Evolutionary conservation across 2,797 vertebrate species (phyloP), one percentile per base, ranked within the genome.

Genomic region (Limnodromus scolopaceus): DNA sequence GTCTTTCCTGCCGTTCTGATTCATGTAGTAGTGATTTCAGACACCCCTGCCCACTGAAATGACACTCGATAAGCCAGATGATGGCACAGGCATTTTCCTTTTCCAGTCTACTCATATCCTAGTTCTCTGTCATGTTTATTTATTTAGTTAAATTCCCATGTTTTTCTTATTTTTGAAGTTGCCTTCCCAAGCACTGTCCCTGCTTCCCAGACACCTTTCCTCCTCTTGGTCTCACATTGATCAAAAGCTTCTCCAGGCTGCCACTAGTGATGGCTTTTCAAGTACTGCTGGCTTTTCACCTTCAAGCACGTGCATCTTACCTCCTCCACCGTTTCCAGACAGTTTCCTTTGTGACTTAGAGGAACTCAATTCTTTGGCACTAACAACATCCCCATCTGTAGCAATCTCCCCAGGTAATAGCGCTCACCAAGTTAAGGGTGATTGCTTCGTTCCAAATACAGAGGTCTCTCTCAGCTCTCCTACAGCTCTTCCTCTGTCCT

Each of bases 191-290:
- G 97, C 97, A 90, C 94, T 97, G 89, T 96, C 93, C 82, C 96
- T 92, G 96, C 84, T 93, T 97, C 65, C 91, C 95, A 95, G 69
- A 68, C 92, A 96, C 92, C 96, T 96, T 95, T 89, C 97, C 77
- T 97, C 97, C 32, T 96, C 98, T 88, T 96, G 93, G 96, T 81
- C 96, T 84, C 53, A 92, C 71, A 53, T 49, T 96, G 98, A 98
- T 96, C 97, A 93, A 93, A 96, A 91, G 70, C 96, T 97, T 90
- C 95, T 99, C 70, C 98, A 97, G 60, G 96, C 97, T 54, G 34
- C 98, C 96, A 97, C 98, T 97, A 97, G 64, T 36, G 98, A 98
- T 93, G 98, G 98, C 97, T 97, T 99, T 46, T 98, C 98, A 83
- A 98, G 98, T 96, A 99, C 98, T 80, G 57, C 98, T 97, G 97